Base-by-base conservation (phyloP, 2,888 invertebrate genomes). In the Blera fallax region DNA sequence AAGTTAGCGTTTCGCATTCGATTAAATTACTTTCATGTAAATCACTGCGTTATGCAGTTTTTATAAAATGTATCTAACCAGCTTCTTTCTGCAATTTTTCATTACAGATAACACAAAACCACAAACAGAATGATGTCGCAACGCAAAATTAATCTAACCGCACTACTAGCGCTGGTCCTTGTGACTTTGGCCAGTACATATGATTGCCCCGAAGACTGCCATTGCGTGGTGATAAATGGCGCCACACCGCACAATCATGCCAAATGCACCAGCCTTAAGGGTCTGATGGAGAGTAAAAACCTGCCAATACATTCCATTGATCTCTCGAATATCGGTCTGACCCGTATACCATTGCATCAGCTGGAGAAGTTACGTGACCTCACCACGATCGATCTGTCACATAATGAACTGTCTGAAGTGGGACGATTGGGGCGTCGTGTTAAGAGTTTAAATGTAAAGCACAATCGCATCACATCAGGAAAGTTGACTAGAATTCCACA, bases 331-430 rank as follows among this genome's bases (percentile, higher is more conserved):
- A 94, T 95, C 90, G 93, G 93, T 72, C 93, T 95, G 79, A 93
- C 93, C 0, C 94, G 94, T 84, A 90, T 94, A 89, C 45, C 92
- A 65, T 92, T 93, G 88, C 92, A 94, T 87, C 93, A 94, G 89
- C 91, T 95, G 87, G 93, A 93, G 87, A 93, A 93, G 87, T 91
- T 95, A 58, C 94, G 93, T 32, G 94, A 94, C 90, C 91, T 95
- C 43, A 94, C 93, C 58, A 94, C 94, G 45, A 91, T 95, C 87
- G 95, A 95, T 90, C 91, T 95, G 34, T 95, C 95, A 1, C 93
- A 94, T 56, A 95, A 95, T 88, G 93, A 93, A 52, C 93, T 95
- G 58, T 93, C 93, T 65, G 93, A 93, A 80, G 90, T 95, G 34
- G 93, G 94, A 1, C 94, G 94, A 87, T 93, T 94, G 88, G 93